Evolutionary conservation across 53 echinoderm and acorn worm species (phyloP).

Genomic region (Patiria pectinifera): DNA sequence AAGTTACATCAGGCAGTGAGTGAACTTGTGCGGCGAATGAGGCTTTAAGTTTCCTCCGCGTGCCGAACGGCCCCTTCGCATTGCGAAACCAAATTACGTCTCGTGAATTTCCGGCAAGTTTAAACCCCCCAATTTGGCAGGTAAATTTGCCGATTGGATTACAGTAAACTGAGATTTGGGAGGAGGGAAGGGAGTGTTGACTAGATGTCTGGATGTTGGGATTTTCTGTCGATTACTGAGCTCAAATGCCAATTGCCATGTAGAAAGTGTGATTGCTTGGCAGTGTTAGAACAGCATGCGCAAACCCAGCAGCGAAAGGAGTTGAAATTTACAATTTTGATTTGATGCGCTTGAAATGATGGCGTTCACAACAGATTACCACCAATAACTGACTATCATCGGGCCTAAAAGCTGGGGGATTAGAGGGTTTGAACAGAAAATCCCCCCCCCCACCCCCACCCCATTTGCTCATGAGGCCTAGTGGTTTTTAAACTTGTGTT

Average conservation of each 20-base stretch:
- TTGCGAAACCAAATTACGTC: conserved; percentile 1
- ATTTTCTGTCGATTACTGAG: conserved; percentile 12
- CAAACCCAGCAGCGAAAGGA: background rate
- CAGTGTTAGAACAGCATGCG: background rate
- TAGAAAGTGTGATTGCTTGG: background rate
- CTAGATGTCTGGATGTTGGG: background rate
- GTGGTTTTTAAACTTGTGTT: too few relatives aligned
- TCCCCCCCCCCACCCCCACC: too few relatives aligned
- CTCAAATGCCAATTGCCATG: background rate
- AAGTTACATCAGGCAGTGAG: background rate
- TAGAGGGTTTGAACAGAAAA: too few relatives aligned
- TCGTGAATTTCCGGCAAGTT: background rate
- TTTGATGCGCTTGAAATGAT: background rate
- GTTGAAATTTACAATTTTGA: background rate
- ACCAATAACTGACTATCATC: background rate
- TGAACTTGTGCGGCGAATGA: background rate
- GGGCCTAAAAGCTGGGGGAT: background rate
- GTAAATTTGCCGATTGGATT: conserved; percentile 37
- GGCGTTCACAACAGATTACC: background rate
- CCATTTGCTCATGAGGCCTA: too few relatives aligned
- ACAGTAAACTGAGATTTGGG: conserved; percentile 25
- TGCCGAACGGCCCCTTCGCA: background rate
- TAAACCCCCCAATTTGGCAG: background rate
- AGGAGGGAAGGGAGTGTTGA: background rate
- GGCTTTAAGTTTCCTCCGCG: background rate